A percentile compares a stretch with the other conserved stretches of the same genome.
Evolutionary conservation across 2,888 invertebrate genomes (phyloP).

Genomic region (Lasioglossum vierecki): DNA sequence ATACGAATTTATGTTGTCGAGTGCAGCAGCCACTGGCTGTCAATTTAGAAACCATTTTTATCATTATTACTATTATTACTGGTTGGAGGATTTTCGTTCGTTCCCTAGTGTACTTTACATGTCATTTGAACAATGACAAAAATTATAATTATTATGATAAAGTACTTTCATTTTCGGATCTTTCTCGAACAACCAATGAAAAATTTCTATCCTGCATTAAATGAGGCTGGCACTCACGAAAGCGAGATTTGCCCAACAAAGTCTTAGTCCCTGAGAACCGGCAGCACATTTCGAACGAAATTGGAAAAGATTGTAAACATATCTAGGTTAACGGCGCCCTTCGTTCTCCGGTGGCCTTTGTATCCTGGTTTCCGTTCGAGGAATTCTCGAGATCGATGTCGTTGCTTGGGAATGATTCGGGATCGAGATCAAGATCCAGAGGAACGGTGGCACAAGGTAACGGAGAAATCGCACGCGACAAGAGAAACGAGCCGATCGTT

Average conservation of each 20-base stretch:
- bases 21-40: background rate
- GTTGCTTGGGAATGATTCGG: background rate
- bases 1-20: background rate
- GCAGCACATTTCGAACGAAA: background rate
- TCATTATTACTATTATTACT: background rate
- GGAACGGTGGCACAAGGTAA: background rate
- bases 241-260: background rate
- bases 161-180: background rate
- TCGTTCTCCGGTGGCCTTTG: background rate
- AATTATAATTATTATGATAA: too few relatives aligned
- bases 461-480: constrained; percentile 15
- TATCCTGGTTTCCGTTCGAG: background rate
- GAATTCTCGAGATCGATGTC: background rate
- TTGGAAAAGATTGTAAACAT: background rate
- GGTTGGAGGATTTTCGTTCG: background rate
- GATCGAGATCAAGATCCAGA: background rate
- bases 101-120: too few relatives aligned
- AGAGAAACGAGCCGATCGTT: constrained; percentile 59
- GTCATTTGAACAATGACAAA: too few relatives aligned
- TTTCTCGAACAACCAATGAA: background rate
- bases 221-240: background rate
- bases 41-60: background rate
- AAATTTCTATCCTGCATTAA: background rate
- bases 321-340: background rate
- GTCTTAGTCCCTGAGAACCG: background rate